A percentile compares a stretch with the other conserved stretches of the same genome.
phyloP scores from a whole-genome alignment of 2,113 vertebrate genomes.

The Serilophus lunatus region DNA sequence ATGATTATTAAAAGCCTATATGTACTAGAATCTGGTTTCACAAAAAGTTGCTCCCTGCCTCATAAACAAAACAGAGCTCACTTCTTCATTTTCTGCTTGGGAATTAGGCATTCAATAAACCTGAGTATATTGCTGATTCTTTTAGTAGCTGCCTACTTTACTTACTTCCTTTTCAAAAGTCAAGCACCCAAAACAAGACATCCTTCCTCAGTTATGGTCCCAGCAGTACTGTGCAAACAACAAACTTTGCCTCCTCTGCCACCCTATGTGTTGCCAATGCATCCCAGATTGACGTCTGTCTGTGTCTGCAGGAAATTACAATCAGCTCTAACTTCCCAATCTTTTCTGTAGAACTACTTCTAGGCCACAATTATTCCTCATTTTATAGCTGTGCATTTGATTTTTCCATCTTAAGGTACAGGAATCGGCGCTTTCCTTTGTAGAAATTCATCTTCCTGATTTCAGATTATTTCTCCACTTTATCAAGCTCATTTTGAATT shows the following conservation, averaged over 20 bases:
- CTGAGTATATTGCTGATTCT: not conserved
- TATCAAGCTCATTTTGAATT: constrained; percentile 53
- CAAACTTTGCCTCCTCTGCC: not conserved
- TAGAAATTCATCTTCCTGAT: constrained; percentile 49
- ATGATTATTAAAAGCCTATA: not conserved
- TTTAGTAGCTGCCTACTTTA: not conserved
- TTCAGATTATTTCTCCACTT: constrained; percentile 44
- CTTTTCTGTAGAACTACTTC: not conserved
- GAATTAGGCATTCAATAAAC: not conserved
- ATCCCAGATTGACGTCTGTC: not conserved
- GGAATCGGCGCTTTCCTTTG: not conserved
- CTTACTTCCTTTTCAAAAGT: not conserved
- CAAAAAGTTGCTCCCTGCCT: fast-evolving
- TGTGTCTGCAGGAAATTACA: constrained; percentile 38
- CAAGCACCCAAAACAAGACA: not conserved
- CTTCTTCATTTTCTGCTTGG: not conserved
- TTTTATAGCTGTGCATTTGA: constrained; percentile 38
- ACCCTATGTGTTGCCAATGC: not conserved
- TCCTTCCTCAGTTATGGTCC: not conserved
- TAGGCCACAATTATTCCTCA: constrained; percentile 39
- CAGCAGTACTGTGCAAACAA: not conserved
- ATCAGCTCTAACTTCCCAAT: constrained; percentile 26
- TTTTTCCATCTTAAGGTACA: constrained; percentile 35
- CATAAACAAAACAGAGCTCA: not conserved
- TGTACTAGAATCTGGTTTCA: not conserved